Evolutionary conservation across 2,888 invertebrate species (phyloP), one percentile per base, ranked within the genome.

Genomic region (Onchidella celtica): DNA sequence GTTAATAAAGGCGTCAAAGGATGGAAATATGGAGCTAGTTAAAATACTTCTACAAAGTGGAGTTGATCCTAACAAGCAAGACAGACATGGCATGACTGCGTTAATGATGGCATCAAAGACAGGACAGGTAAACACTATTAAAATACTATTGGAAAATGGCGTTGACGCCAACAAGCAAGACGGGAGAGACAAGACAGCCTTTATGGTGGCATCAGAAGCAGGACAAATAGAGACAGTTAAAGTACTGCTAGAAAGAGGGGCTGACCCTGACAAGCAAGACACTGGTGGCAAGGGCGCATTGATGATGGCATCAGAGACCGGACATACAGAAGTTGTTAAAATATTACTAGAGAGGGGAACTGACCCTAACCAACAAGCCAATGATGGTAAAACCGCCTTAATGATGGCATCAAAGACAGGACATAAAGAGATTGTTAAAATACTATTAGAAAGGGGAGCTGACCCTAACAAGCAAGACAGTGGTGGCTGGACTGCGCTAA

Each of bases 181-280:
- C 9, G 82, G 82, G 38, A 66, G 72, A 40, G n/a, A n/a, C n/a
- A n/a, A n/a, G n/a, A 82, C 79, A 24, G 65, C 69, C 47, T 72
- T 82, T 32, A 66, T 47, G 17, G 17, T 47, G 17, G 47, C 47
- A n/a, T 47, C 47, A 11, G 47, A 47, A 17, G 17, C 6, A 11
- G 47, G 47, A 47, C 17, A 47, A 11, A 17, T 47, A 11, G 47
- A 47, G 47, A 47, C 17, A 11, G 61, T 27, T 61, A 4, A 24
- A 6, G n/a, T 61, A 6, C n/a, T 61, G n/a, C 4, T 61, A 4
- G n/a, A 61, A 6, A 14, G 11, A 61, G 24, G n/a, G 4, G 61
- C 61, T 61, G 6, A 6, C 4, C 6, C n/a, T 6, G 61, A 24
- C n/a, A 14, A 14, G 4, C n/a, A 9, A 9, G n/a, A 61, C 9